Evolutionary conservation across 2,888 invertebrate species (phyloP).

Genomic region (Scrobipalpa atriplicella): DNA sequence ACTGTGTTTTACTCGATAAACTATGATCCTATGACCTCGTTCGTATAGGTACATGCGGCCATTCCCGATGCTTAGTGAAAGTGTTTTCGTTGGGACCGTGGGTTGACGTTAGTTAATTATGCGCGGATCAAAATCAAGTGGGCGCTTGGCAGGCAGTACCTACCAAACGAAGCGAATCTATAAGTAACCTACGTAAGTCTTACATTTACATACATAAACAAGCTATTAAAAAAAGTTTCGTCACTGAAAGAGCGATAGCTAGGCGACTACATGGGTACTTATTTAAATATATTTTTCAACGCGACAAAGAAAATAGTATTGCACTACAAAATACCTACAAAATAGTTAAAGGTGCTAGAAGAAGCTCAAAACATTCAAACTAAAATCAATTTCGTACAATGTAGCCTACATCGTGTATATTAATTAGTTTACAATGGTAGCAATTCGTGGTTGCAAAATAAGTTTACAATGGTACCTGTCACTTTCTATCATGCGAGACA

Average conservation of each 20-base stretch:
- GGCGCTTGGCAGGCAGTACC: background rate
- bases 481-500: no score
- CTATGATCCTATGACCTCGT: constrained; percentile 27
- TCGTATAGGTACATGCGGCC: background rate
- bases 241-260: background rate
- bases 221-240: background rate
- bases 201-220: constrained; percentile 11
- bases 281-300: no score
- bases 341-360: no score
- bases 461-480: no score
- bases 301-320: no score
- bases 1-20: constrained; percentile 22
- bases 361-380: no score
- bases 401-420: no score
- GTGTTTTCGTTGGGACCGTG: constrained; percentile 13
- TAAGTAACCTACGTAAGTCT: background rate
- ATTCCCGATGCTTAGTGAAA: constrained; percentile 22
- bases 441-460: no score
- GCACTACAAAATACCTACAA: no score
- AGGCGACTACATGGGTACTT: no score
- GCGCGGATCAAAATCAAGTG: constrained; percentile 25
- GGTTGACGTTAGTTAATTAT: constrained; percentile 19
- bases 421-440: no score
- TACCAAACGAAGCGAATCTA: constrained; percentile 3
- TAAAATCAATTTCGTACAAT: no score